Conservation (phyloP, 2,888 invertebrate species). For the Crocallis elinguaria region DNA sequence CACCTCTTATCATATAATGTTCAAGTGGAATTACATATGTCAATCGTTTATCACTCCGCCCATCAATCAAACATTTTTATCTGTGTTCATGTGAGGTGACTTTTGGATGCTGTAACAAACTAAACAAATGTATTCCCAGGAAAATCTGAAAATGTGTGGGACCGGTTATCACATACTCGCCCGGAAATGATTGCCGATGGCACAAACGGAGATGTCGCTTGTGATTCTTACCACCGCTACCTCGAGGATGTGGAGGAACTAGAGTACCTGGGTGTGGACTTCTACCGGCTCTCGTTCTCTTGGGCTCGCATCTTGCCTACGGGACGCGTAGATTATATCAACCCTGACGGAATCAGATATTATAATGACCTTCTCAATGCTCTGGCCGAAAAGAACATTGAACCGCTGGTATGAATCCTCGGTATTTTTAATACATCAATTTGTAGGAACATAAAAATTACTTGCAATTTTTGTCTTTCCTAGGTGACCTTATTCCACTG, state of each 20-base stretch:
- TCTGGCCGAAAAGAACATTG: constrained; percentile 85
- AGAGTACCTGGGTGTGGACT: constrained; percentile 80
- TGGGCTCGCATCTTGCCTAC: constrained; percentile 87
- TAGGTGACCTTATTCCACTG: constrained; percentile 88
- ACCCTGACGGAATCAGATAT: constrained; percentile 86
- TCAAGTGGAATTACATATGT: constrained; percentile 22
- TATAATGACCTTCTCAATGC: constrained; percentile 87
- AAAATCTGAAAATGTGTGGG: constrained; percentile 88
- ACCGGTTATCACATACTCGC: constrained; percentile 77
- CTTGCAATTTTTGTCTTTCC: background rate
- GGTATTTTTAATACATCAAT: background rate
- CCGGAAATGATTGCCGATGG: constrained; percentile 86
- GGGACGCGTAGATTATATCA: constrained; percentile 82
- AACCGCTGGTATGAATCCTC: constrained; percentile 80
- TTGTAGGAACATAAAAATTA: background rate
- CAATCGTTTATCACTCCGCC: constrained; percentile 21
- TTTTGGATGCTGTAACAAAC: constrained; percentile 1
- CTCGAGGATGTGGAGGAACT: constrained; percentile 84
- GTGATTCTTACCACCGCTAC: constrained; percentile 88
- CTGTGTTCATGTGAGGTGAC: constrained; percentile 25
- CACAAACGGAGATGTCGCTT: constrained; percentile 87
- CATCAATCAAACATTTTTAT: constrained; percentile 28
- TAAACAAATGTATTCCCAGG: constrained; percentile 60
- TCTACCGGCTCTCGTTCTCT: constrained; percentile 85
- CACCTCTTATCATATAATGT: constrained; percentile 15